These are phyloP conservation scores for Prunella strophiata DNA, from an alignment of 2,797 vertebrate genomes.

Conservation along the genomic window DNA sequence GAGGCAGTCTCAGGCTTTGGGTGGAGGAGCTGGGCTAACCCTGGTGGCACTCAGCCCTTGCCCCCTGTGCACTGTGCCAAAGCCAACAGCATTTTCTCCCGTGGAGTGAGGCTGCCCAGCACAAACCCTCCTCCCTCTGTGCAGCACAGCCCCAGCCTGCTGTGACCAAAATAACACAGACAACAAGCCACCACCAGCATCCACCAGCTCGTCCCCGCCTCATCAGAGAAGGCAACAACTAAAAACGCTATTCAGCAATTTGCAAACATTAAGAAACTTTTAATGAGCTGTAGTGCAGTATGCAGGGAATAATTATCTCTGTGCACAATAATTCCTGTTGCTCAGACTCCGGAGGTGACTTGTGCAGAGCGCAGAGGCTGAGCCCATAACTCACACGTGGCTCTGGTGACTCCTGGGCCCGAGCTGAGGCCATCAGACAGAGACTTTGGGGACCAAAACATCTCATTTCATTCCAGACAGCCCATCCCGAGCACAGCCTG, in stretches of 20 bases:
- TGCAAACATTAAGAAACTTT: slow-evolving; percentile 62
- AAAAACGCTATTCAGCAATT: slow-evolving; percentile 52
- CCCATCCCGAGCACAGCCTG: background rate
- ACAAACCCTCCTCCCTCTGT: background rate
- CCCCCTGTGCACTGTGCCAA: background rate
- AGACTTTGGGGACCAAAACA: slow-evolving; percentile 1
- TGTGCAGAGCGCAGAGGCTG: background rate
- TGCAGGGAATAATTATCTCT: slow-evolving; percentile 54
- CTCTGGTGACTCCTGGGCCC: background rate
- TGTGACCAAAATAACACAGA: slow-evolving; percentile 3
- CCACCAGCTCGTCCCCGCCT: background rate
- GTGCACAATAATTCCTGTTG: slow-evolving; percentile 42
- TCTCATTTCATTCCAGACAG: slow-evolving; percentile 4
- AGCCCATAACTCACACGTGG: background rate
- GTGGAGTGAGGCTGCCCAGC: background rate
- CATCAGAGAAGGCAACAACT: background rate
- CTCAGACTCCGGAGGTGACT: slow-evolving; percentile 1
- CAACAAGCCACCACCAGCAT: background rate
- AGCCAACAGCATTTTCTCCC: background rate
- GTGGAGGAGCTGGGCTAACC: background rate
- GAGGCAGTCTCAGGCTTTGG: background rate
- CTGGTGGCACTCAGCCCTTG: background rate
- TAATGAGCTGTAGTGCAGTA: slow-evolving; percentile 61
- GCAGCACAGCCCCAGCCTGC: background rate
- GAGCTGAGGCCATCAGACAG: background rate